Conservation (phyloP, 1,140 invertebrate species). For the Trachelipus rathkii region DNA sequence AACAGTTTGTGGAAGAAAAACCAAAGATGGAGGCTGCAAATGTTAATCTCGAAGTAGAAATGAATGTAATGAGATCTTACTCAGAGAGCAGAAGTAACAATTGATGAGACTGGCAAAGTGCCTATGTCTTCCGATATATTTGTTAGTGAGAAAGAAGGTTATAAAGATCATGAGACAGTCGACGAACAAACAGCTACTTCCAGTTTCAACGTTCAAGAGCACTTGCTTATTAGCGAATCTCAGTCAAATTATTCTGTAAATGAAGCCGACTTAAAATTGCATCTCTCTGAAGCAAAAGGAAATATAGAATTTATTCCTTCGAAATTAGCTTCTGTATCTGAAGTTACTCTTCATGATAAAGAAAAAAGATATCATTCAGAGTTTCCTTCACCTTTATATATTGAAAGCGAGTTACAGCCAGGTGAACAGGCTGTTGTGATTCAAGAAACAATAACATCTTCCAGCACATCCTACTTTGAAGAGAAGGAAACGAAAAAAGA, state of each 20-base stretch:
- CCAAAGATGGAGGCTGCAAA: conserved; percentile 24
- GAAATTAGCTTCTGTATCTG: conserved; percentile 47
- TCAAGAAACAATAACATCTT: conserved; percentile 16
- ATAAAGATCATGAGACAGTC: conserved; percentile 48
- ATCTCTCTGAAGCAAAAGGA: conserved; percentile 33
- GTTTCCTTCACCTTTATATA: background rate
- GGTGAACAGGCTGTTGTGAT: conserved; percentile 22
- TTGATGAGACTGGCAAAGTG: conserved; percentile 16
- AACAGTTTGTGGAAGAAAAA: conserved; percentile 29
- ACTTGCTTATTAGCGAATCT: conserved; percentile 54
- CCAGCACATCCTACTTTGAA: background rate
- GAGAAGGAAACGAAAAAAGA: conserved; percentile 1
- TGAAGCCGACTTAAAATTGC: conserved; percentile 23
- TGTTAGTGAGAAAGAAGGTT: conserved; percentile 35
- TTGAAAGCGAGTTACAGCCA: conserved; percentile 19
- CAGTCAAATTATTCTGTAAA: conserved; percentile 29
- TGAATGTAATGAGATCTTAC: conserved; percentile 25
- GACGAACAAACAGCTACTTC: conserved; percentile 51
- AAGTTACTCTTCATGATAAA: conserved; percentile 26
- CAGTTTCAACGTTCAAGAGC: conserved; percentile 60
- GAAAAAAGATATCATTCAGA: background rate
- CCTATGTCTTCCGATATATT: conserved; percentile 33
- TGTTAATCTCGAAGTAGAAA: conserved; percentile 30
- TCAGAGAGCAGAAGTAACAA: conserved; percentile 25
- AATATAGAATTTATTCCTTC: conserved; percentile 34